Conservation (phyloP, 2,113 vertebrate species). For the Egretta garzetta region DNA sequence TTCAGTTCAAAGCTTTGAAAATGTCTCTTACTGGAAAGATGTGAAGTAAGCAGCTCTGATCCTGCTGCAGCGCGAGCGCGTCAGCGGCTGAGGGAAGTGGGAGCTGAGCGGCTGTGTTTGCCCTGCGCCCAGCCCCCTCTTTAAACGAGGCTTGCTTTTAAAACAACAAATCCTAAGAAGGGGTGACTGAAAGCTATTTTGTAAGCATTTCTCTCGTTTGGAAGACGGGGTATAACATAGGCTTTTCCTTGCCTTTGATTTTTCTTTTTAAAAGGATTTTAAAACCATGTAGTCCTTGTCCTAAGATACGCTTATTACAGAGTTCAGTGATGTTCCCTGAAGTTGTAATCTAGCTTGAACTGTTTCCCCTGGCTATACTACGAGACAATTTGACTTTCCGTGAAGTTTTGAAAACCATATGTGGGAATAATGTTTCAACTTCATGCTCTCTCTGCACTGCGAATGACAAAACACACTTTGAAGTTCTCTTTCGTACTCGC, state of each 20-base stretch:
- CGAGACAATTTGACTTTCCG: slow-evolving; percentile 24
- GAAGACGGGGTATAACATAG: slow-evolving; percentile 2
- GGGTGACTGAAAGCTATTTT: neutral
- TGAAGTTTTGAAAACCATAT: neutral
- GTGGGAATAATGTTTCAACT: slow-evolving; percentile 10
- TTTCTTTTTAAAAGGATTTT: slow-evolving; percentile 52
- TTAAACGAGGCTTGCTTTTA: neutral
- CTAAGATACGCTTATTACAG: slow-evolving; percentile 54
- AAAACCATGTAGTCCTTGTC: slow-evolving; percentile 58
- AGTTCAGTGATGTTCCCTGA: slow-evolving; percentile 50
- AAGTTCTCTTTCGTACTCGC: neutral
- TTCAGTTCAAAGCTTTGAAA: slow-evolving; percentile 43
- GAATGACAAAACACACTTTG: slow-evolving; percentile 52
- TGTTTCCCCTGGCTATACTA: slow-evolving; percentile 41
- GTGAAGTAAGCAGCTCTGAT: neutral
- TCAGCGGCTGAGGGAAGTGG: neutral
- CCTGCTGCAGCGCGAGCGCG: neutral
- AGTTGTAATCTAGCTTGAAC: slow-evolving; percentile 13
- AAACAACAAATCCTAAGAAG: neutral
- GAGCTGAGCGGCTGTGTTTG: neutral
- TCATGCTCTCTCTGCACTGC: neutral
- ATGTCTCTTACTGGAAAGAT: slow-evolving; percentile 1
- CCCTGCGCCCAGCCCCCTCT: neutral
- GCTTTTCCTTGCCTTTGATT: slow-evolving; percentile 53
- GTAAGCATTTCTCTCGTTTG: neutral